Evolutionary conservation across 2,113 vertebrate genomes (phyloP), one percentile per base, ranked within the genome.

Genomic region (Apeltes quadracus): DNA sequence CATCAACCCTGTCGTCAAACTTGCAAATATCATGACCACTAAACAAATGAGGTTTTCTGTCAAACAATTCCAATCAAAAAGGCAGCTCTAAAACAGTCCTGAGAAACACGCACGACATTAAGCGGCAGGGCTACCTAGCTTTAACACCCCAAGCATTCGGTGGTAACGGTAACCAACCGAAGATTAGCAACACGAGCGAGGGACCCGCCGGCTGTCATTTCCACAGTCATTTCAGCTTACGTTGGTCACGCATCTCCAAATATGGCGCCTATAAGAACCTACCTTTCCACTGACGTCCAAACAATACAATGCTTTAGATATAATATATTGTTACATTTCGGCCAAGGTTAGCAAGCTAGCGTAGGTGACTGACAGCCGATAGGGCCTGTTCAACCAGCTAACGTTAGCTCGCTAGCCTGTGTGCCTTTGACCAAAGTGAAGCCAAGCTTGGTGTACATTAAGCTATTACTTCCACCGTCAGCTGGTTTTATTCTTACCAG

Each of bases 401-500:
- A 32, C 71, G 8, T 29, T 13, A 51, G 63, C 59, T 25, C 39
- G 51, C 65, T 64, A 83, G 75, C 82, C 63, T 44, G 76, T 65
- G 72, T 83, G 81, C 82, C 81, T 88, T 83, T 84, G 72, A 89
- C 73, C 72, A 83, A 69, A 68, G 75, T 69, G 69, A 59, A 86
- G 59, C 53, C 27, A 27, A 29, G 50, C 68, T 56, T 36, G 4
- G 18, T 59, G 29, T 3, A 62, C 64, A 56, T 66, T 3, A 32
- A 66, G 57, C 69, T 73, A 80, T 55, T 72, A 23, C 9, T 34
- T 36, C 11, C 57, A 38, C 12, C 44, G 22, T 55, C 20, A 18
- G 8, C 18, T 65, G 44, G 23, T 23, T 70, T 73, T 25, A 54
- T 75, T 84, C 90, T 92, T 90, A 92, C 90, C 91, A 65, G 81